A percentile compares a stretch with the other conserved stretches of the same genome.
These are phyloP conservation scores for Callionymus lyra DNA, from an alignment of 2,113 vertebrate genomes.

Conservation along the genomic window DNA sequence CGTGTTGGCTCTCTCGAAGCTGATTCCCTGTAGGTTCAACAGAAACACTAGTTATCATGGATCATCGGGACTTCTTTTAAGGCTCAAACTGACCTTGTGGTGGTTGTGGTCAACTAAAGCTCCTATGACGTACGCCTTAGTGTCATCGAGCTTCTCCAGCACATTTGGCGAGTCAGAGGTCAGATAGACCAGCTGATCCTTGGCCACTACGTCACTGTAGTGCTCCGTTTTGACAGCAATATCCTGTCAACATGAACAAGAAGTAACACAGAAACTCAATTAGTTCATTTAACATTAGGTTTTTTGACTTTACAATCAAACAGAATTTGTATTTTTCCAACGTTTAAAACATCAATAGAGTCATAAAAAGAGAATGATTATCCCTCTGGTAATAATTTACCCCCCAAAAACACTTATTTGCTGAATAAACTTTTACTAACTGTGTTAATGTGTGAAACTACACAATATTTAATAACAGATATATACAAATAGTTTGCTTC, in stretches of 20 bases:
- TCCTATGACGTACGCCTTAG: conserved; percentile 90
- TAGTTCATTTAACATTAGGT: background rate
- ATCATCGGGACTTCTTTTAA: background rate
- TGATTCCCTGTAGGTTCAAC: conserved; percentile 72
- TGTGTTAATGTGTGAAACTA: too few relatives aligned
- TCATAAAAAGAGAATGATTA: too few relatives aligned
- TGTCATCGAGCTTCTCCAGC: conserved; percentile 80
- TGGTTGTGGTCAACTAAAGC: conserved; percentile 98
- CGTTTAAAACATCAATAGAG: too few relatives aligned
- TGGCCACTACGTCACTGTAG: conserved; percentile 76
- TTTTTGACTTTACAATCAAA: too few relatives aligned
- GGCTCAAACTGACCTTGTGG: conserved; percentile 74
- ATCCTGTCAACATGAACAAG: conserved; percentile 62
- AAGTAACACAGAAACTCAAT: background rate
- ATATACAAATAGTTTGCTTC: too few relatives aligned
- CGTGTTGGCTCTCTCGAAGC: conserved; percentile 77
- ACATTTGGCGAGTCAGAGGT: conserved; percentile 92
- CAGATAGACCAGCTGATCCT: conserved; percentile 87
- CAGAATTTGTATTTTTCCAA: too few relatives aligned
- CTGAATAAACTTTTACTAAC: too few relatives aligned
- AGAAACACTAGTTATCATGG: background rate
- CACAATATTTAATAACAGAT: too few relatives aligned
- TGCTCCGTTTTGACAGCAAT: conserved; percentile 81
- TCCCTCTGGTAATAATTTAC: too few relatives aligned
- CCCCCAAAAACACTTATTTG: too few relatives aligned